Conservation (phyloP, 2,888 invertebrate genomes). For the Acanthosepion esculentum region DNA sequence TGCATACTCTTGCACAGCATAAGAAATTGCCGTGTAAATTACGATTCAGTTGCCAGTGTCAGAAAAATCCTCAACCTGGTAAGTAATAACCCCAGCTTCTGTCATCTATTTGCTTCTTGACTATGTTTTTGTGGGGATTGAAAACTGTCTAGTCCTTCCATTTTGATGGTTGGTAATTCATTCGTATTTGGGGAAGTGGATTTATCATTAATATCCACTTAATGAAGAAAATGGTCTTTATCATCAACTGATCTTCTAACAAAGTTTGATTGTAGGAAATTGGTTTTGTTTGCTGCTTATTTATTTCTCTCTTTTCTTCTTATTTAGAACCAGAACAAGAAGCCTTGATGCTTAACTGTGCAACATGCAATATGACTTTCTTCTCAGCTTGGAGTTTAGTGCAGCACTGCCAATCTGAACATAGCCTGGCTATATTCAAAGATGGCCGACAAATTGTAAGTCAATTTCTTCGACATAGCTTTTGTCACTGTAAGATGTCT, state of each 20-base stretch:
- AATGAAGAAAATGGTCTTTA: not conserved
- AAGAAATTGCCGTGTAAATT: constrained; percentile 84
- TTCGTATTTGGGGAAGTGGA: no score
- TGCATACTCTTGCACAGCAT: constrained; percentile 83
- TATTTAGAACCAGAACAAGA: constrained; percentile 54
- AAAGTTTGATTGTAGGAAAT: no score
- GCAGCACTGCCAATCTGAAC: constrained; percentile 66
- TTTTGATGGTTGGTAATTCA: no score
- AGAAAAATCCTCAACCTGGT: constrained; percentile 55
- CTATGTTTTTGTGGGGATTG: no score
- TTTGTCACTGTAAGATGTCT: no score
- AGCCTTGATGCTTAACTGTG: constrained; percentile 62
- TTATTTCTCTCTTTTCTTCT: not conserved
- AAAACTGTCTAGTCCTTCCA: no score
- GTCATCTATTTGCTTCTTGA: no score
- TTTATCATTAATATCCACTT: not conserved
- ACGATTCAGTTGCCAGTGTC: constrained; percentile 64
- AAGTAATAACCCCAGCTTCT: not conserved
- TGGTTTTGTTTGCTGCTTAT: not conserved
- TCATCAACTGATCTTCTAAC: no score
- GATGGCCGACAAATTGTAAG: constrained; percentile 36
- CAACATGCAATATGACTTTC: constrained; percentile 64
- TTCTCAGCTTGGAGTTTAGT: constrained; percentile 65
- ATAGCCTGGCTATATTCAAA: constrained; percentile 64
- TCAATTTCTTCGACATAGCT: not conserved